Conservation (phyloP, 2,797 vertebrate genomes). For the Anisognathus igniventris region DNA sequence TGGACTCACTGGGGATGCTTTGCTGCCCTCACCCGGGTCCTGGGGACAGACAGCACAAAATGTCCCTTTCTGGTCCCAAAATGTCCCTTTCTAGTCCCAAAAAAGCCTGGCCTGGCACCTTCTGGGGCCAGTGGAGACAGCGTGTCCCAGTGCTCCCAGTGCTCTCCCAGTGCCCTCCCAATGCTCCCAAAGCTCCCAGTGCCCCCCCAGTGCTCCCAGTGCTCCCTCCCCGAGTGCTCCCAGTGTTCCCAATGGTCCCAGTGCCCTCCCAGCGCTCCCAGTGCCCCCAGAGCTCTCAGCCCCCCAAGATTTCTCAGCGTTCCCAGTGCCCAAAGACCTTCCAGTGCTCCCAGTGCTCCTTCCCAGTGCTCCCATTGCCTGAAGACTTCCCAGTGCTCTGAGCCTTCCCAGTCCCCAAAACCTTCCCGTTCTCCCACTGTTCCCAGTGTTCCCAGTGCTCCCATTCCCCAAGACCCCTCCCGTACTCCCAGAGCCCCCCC, state of each 20-base stretch:
- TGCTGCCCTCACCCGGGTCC: fast-evolving
- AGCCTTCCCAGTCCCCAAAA: too few species aligned
- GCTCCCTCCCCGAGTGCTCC: not conserved
- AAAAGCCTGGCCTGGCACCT: not conserved
- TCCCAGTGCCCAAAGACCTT: not conserved
- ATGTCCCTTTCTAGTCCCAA: not conserved
- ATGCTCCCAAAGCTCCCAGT: not conserved
- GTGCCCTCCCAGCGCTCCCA: not conserved
- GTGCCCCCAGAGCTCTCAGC: not conserved
- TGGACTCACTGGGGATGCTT: fast-evolving
- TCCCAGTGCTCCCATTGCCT: not conserved
- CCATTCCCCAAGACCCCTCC: not conserved
- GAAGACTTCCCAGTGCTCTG: not conserved
- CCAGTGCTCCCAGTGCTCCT: not conserved
- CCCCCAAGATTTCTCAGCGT: not conserved
- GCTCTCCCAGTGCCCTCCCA: not conserved
- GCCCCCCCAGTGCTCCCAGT: not conserved
- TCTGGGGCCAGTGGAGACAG: fast-evolving
- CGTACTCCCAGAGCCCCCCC: not conserved
- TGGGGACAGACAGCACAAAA: not conserved
- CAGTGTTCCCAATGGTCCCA: not conserved
- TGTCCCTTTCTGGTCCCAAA: not conserved
- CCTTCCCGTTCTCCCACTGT: too few species aligned
- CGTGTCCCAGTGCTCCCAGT: not conserved
- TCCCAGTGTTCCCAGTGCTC: not conserved